These are phyloP conservation scores for Urocynchramus pylzowi DNA, from an alignment of 2,113 vertebrate species.

Conservation along the genomic window DNA sequence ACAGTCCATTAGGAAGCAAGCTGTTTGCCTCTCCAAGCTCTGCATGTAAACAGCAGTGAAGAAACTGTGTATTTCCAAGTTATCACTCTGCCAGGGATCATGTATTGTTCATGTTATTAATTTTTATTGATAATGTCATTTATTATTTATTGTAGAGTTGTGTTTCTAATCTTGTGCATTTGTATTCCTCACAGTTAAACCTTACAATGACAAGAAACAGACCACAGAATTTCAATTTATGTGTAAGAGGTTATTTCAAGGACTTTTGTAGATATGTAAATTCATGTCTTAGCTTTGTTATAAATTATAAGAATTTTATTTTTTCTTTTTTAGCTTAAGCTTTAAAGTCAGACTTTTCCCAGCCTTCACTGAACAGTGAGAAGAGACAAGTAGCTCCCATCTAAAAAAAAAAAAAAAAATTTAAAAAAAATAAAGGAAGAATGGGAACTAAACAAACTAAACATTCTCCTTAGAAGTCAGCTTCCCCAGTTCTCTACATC, in stretches of 20 bases:
- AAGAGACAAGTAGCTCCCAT: not conserved
- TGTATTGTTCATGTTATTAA: not conserved
- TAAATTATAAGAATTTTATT: not conserved
- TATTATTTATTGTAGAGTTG: not conserved
- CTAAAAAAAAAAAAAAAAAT: not conserved
- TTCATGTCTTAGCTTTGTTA: not conserved
- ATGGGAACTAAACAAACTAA: not conserved
- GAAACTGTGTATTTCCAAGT: not conserved
- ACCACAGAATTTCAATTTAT: not conserved
- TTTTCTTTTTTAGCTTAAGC: not conserved
- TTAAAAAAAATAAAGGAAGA: not conserved
- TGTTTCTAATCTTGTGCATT: not conserved
- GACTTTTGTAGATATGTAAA: not conserved
- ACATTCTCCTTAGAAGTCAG: not conserved
- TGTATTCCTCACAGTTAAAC: not conserved
- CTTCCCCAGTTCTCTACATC: not conserved
- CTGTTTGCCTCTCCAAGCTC: not conserved
- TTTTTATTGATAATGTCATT: not conserved
- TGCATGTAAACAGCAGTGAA: not conserved
- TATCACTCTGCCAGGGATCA: not conserved
- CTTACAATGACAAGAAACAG: not conserved
- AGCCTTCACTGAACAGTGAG: not conserved
- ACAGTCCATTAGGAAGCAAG: constrained; percentile 4
- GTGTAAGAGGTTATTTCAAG: not conserved
- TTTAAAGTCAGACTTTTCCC: not conserved